Base-by-base conservation (phyloP, 2,113 vertebrate genomes). In the Chaetodon trifascialis region DNA sequence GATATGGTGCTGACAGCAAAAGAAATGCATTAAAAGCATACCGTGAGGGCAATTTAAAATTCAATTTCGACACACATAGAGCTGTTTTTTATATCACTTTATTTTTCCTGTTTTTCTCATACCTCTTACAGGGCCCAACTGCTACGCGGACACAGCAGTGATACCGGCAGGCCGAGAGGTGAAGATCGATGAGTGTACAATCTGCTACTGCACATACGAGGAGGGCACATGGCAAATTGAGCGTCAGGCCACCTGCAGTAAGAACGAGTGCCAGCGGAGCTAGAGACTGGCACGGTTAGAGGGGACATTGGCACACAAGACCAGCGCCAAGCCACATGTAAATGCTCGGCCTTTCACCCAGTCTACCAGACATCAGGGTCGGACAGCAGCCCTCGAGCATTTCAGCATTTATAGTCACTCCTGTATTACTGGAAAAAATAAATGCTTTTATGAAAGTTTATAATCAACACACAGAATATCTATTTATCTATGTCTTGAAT, bases 201-300 rank as follows among this genome's bases (percentile, higher is more conserved):
- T 99, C 93, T 99, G 98, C 88, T 98, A 99, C 95, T 99, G 98
- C 85, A 99, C 98, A 21, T 99, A 99, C 0, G 98, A 99, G 92
- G 98, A 98, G 83, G 98, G 97, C 79, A 99, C 98, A 0, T 99
- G 98, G 98, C 95, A 97, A 87, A 97, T 99, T 58, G 98, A 99
- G 68, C 95, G 96, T 14, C 98, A 99, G 93, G 98, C 98, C 23
- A 97, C 97, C 95, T 99, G 98, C 95, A 99, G 97, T 38, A 97
- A 96, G 87, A 98, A 99, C 10, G 98, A 99, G 91, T 99, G 98
- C 95, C 96, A 97, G 92, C 96, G 95, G 56, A 97, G 96, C 91
- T 99, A 98, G 92, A 90, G 83, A 81, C 79, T 67, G 76, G 84
- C 84, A 46, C 25, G 30, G 44, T 16, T 23, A 54, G 59, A 46